Evolutionary conservation across 2,888 invertebrate genomes (phyloP).

Genomic region (Drosophila kanekoi): DNA sequence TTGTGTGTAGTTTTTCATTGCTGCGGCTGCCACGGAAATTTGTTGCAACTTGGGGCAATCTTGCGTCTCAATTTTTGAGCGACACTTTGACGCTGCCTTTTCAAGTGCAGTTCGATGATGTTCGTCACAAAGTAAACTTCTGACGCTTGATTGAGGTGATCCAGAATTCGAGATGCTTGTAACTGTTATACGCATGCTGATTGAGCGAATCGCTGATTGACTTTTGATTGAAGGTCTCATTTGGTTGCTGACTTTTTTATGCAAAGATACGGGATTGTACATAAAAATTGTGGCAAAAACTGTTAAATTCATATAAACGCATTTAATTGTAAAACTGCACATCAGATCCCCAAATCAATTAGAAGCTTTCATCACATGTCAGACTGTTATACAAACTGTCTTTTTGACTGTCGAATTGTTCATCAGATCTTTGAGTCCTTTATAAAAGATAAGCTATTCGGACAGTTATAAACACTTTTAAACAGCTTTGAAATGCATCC

Average conservation of each 20-base stretch:
- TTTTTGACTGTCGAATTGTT: background rate
- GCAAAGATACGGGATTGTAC: no score
- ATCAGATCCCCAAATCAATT: no score
- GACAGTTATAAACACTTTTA: no score
- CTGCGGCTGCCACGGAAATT: constrained; percentile 30
- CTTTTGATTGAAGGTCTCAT: constrained; percentile 15
- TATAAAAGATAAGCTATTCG: no score
- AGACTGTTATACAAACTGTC: background rate
- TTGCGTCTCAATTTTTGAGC: constrained; percentile 48
- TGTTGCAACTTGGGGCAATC: constrained; percentile 43
- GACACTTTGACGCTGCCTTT: constrained; percentile 68
- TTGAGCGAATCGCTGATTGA: constrained; percentile 17
- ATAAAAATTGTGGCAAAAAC: background rate
- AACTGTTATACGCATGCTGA: constrained; percentile 32
- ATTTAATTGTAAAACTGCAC: background rate
- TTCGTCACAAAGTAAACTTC: constrained; percentile 13
- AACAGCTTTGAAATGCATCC: background rate
- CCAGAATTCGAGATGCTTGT: constrained; percentile 24
- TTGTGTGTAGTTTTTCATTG: constrained; percentile 27
- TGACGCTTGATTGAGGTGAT: constrained; percentile 41
- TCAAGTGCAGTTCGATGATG: constrained; percentile 68
- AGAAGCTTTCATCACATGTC: no score
- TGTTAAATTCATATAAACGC: background rate
- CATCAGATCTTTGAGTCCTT: background rate
- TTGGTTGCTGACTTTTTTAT: background rate